Base-by-base conservation (phyloP, 2,113 vertebrate species). In the Erythrolamprus reginae region DNA sequence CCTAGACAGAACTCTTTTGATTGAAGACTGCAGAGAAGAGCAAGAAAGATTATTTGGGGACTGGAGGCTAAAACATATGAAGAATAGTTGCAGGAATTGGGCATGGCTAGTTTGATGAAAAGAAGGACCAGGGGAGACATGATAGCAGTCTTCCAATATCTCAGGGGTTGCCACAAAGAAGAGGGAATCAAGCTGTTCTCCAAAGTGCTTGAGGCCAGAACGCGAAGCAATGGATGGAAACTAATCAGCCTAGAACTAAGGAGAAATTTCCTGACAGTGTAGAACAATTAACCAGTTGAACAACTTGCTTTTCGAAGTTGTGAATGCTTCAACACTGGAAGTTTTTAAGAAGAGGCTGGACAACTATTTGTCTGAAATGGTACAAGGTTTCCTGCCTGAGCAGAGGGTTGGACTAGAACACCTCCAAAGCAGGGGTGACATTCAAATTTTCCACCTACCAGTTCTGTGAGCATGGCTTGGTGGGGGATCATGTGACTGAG, bases 261-360 rank as follows among this genome's bases (percentile, higher is more conserved):
- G 28, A 65, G 4, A 2, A 65, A n/a, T 15, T 65, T 65, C 12
- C 28, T 65, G 12, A n/a, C 28, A 61, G 26, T 61, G n/a, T 9
- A 65, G 28, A 65, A n/a, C 28, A 65, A 65, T 65, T n/a, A n/a
- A 65, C 1, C 4, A 15, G 12, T n/a, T 26, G 28, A 65, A 65
- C 12, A 15, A n/a, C 61, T 15, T 65, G 61, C 28, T 2, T n/a
- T 1, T 4, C 2, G 61, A 65, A n/a, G 28, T n/a, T n/a, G 12
- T 15, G 28, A 2, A 2, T n/a, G 28, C 12, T n/a, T 4, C 61
- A n/a, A 15, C 28, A 5, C 4, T 15, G 4, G 5, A 65, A 0
- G 0, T n/a, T n/a, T 65, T 65, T 5, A 61, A 61, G 10, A 0
- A n/a, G 58, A 61, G 10, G 4, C 0, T n/a, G 28, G 10, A 13